These are phyloP conservation scores for Cerceris rybyensis DNA, from an alignment of 2,888 invertebrate genomes.

Conservation along the genomic window DNA sequence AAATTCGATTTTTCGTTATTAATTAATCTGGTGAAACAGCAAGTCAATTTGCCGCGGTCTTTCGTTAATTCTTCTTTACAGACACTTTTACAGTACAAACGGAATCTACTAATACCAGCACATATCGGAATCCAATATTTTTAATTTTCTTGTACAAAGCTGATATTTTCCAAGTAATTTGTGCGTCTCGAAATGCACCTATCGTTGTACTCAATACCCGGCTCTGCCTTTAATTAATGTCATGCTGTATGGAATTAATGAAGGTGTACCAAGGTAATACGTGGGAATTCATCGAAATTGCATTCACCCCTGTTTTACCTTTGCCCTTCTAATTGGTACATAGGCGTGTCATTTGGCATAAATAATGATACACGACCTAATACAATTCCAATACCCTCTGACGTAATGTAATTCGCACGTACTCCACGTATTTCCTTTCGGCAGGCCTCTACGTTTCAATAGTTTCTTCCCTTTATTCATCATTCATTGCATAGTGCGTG, in stretches of 20 bases:
- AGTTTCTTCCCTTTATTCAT: neutral
- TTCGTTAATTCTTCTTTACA: no score
- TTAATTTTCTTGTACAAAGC: no score
- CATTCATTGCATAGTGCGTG: neutral
- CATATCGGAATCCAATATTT: no score
- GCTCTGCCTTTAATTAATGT: neutral
- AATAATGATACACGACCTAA: neutral
- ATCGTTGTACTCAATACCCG: neutral
- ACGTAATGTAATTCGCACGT: neutral
- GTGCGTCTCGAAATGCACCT: neutral
- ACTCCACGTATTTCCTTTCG: neutral
- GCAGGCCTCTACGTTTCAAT: neutral
- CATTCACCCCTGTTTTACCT: neutral
- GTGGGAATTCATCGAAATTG: constrained; percentile 3
- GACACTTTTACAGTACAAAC: no score
- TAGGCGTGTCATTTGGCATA: neutral
- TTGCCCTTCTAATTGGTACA: neutral
- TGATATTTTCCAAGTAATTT: neutral
- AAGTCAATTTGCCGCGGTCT: no score
- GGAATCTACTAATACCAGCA: no score
- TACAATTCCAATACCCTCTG: neutral
- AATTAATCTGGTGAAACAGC: no score
- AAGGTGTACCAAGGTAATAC: neutral
- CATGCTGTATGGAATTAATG: neutral
- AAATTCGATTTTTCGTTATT: no score